Base-by-base conservation (phyloP, 1,140 invertebrate genomes). In the Drosophila jambulina region DNA sequence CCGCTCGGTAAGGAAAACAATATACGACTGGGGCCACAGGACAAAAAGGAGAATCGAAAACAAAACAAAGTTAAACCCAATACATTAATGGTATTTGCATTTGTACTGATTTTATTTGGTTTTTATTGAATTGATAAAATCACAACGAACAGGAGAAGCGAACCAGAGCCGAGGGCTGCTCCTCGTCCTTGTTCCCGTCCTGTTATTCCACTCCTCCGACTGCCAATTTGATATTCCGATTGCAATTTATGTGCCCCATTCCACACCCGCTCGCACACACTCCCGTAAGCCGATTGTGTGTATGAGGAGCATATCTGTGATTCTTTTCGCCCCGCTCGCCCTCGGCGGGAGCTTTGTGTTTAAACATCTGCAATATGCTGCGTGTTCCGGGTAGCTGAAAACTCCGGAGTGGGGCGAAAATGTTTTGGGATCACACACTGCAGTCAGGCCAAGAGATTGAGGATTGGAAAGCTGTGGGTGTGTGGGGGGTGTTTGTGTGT, bases 91-190 rank as follows among this genome's bases (percentile, higher is more conserved):
- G 85, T 91, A 91, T 91, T 91, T 91, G 90, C 84, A 91, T 91
- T 91, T 91, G 80, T 91, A 83, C 79, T 81, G 90, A 91, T 91
- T 91, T 91, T 91, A 91, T 91, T 91, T 90, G 78, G 90, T 90
- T 91, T 91, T 91, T 91, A 91, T 91, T 91, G 90, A 91, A 91
- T 91, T 91, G 90, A 91, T 91, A 91, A 91, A 91, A 91, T 91
- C 90, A 81, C 69, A 72, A 80, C 85, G 64, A 54, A 61, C 78
- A 40, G 51, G 53, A 42, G 49, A 40, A 56, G 51, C 61, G 75
- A 74, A 57, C 65, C 48, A 65, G 67, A 69, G 57, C 59, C 57
- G 83, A 78, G 75, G 61, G 60, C 42, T 43, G 40, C 38, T 43
- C 25, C 32, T 46, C 38, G 67, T 57, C 68, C 58, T 63, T 69